Evolutionary conservation across 2,113 vertebrate species (phyloP).

Genomic region (Cichladusa arquata): DNA sequence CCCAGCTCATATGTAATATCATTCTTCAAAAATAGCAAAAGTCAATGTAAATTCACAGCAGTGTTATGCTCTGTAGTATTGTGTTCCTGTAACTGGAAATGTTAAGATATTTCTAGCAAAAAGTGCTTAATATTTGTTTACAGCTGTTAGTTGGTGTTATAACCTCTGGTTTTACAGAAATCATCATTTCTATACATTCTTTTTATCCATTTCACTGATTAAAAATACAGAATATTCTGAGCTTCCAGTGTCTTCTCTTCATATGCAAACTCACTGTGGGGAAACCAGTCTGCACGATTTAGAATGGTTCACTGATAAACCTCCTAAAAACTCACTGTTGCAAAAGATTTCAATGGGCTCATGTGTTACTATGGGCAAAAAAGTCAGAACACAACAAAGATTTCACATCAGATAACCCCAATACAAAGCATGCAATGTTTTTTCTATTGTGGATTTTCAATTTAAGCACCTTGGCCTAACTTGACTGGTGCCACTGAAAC

Average conservation of each 20-base stretch:
- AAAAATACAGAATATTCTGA: background rate
- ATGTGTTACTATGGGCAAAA: background rate
- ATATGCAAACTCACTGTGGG: background rate
- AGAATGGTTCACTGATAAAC: background rate
- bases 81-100: background rate
- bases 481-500: background rate
- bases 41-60: background rate
- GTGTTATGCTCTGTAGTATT: background rate
- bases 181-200: background rate
- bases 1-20: background rate
- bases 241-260: background rate
- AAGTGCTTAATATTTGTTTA: background rate
- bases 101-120: background rate
- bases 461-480: background rate
- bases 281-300: background rate
- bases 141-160: background rate
- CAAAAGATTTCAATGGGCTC: background rate
- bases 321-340: background rate
- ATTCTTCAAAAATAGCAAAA: background rate
- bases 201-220: background rate
- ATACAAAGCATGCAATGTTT: background rate
- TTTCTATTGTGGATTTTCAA: background rate
- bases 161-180: background rate
- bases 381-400: background rate
- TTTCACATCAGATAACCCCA: background rate